Percentiles rank a stretch among this genome's conserved stretches.
These are phyloP conservation scores for Himalopsyche phryganea DNA, from an alignment of 1,140 invertebrate genomes.

Conservation along the genomic window DNA sequence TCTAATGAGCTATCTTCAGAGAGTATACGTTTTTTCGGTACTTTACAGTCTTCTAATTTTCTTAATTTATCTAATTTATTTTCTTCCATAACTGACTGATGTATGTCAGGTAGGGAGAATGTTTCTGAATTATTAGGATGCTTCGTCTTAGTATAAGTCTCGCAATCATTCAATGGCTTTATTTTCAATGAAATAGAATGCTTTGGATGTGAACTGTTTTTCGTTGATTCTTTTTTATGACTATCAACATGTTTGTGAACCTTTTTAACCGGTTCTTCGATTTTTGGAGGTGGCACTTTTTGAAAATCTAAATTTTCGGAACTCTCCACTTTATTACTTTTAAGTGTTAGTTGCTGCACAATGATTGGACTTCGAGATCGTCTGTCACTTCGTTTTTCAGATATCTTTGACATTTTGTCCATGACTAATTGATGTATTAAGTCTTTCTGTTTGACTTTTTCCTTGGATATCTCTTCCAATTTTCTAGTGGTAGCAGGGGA, in stretches of 20 bases:
- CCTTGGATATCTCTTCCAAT: slow-evolving; percentile 63
- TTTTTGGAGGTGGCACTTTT: background rate
- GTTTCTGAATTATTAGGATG: slow-evolving; percentile 31
- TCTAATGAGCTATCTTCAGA: slow-evolving; percentile 28
- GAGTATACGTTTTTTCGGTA: slow-evolving; percentile 40
- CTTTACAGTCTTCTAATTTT: slow-evolving; percentile 38
- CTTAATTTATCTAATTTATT: slow-evolving; percentile 40
- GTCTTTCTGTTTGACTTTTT: slow-evolving; percentile 66
- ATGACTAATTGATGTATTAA: slow-evolving; percentile 74
- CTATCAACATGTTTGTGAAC: too few relatives aligned
- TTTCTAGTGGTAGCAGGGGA: slow-evolving; percentile 54
- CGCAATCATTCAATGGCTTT: background rate
- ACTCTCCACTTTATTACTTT: background rate
- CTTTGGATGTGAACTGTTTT: background rate
- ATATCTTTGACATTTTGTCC: slow-evolving; percentile 68
- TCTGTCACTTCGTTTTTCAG: slow-evolving; percentile 53
- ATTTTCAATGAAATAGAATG: slow-evolving; percentile 3
- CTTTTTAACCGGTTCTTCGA: too few relatives aligned
- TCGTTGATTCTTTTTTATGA: too few relatives aligned
- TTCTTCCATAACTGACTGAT: slow-evolving; percentile 31
- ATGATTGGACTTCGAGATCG: slow-evolving; percentile 26
- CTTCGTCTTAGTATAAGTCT: slow-evolving; percentile 13
- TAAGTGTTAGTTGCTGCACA: background rate
- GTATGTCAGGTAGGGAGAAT: slow-evolving; percentile 39
- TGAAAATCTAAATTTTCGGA: background rate